A percentile compares a stretch with the other conserved stretches of the same genome.
These are phyloP conservation scores for Chloroceryle inda DNA, from an alignment of 2,797 vertebrate species.

Conservation along the genomic window DNA sequence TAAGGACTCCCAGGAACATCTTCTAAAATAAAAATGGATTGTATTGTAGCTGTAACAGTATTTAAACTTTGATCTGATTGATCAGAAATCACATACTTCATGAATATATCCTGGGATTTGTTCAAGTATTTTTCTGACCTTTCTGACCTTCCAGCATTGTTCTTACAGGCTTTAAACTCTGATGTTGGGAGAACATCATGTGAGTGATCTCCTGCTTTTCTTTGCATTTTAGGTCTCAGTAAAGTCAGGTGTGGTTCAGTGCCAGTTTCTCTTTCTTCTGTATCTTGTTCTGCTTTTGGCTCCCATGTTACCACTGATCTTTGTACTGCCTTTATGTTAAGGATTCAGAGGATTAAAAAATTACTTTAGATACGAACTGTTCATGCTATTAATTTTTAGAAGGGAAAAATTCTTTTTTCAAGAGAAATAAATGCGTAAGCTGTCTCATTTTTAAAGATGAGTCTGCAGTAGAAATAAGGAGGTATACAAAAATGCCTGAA, in stretches of 20 bases:
- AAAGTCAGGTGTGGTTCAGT: neutral
- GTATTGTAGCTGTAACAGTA: neutral
- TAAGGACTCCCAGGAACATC: neutral
- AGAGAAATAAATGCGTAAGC: neutral
- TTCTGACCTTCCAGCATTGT: neutral
- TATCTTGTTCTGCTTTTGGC: neutral
- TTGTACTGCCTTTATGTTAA: neutral
- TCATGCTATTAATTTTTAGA: fast-evolving
- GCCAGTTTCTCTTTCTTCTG: neutral
- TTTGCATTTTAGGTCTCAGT: neutral
- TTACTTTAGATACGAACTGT: neutral
- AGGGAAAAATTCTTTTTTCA: neutral
- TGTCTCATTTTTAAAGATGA: neutral
- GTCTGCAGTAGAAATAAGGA: neutral
- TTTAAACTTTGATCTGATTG: neutral
- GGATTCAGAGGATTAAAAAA: neutral
- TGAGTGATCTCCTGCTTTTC: neutral
- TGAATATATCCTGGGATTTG: neutral
- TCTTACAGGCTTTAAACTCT: neutral
- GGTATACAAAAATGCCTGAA: neutral
- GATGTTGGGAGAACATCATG: neutral
- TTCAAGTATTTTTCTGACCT: neutral
- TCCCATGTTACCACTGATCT: neutral
- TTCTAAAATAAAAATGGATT: neutral
- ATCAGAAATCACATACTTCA: neutral